A percentile compares a stretch with the other conserved stretches of the same genome.
Evolutionary conservation across 2,113 vertebrate species (phyloP).

Genomic region (Engraulis encrasicolus): DNA sequence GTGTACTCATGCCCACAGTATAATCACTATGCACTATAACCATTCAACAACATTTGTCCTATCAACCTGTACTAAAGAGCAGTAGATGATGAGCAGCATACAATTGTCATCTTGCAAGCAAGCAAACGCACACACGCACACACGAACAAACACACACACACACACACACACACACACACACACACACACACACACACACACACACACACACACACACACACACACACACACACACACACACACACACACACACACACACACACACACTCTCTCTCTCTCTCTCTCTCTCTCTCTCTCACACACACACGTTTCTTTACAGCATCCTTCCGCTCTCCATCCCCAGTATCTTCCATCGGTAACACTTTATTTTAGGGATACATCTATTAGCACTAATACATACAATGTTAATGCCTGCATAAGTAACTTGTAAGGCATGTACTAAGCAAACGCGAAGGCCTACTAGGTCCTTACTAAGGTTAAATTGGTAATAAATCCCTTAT

Average conservation of each 20-base stretch:
- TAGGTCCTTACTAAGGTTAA: too few species aligned
- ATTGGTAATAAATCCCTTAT: too few species aligned
- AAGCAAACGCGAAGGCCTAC: too few species aligned
- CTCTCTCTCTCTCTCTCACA: background rate
- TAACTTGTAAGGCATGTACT: too few species aligned
- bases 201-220: background rate
- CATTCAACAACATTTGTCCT: background rate
- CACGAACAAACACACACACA: slow-evolving; percentile 15
- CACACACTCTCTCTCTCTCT: background rate
- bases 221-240: background rate
- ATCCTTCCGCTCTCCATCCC: too few species aligned
- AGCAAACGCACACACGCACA: background rate
- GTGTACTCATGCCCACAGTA: background rate
- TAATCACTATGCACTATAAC: too few species aligned
- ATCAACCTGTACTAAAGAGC: background rate
- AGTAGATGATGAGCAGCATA: background rate
- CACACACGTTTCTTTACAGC: too few species aligned
- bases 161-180: background rate
- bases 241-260: background rate
- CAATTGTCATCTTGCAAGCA: background rate
- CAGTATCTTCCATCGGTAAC: too few species aligned
- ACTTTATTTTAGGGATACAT: too few species aligned
- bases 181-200: background rate
- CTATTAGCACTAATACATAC: too few species aligned
- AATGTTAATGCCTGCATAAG: too few species aligned